A percentile compares a stretch with the other conserved stretches of the same genome.
These are phyloP conservation scores for Drosophila sturtevanti DNA, from an alignment of 1,140 invertebrate genomes.

Conservation along the genomic window DNA sequence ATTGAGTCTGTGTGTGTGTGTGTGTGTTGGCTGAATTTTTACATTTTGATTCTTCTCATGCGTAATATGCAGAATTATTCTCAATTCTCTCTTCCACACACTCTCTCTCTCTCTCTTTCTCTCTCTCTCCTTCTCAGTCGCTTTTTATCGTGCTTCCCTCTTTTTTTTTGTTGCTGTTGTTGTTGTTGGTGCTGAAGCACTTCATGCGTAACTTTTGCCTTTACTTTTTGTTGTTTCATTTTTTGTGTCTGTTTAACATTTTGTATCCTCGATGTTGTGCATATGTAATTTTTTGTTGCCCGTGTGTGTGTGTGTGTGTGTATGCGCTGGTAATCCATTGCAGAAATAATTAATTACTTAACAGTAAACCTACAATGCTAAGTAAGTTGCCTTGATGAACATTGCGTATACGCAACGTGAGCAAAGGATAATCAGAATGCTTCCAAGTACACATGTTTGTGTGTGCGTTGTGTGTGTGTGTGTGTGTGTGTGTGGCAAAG, in stretches of 20 bases:
- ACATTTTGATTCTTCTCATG: constrained; percentile 15
- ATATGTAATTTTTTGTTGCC: constrained; percentile 48
- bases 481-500: constrained; percentile 7
- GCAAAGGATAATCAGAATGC: constrained; percentile 2
- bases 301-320: constrained; percentile 19
- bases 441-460: not conserved
- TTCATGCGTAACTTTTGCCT: constrained; percentile 30
- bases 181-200: constrained; percentile 19
- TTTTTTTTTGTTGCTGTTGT: constrained; percentile 17
- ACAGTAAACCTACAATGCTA: constrained; percentile 19
- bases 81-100: not conserved
- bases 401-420: constrained; percentile 36
- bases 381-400: constrained; percentile 15
- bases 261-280: constrained; percentile 19
- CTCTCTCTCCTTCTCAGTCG: no score
- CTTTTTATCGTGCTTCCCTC: not conserved
- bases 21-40: constrained; percentile 8
- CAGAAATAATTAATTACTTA: constrained; percentile 68
- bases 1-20: not conserved
- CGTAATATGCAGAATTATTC: constrained; percentile 5
- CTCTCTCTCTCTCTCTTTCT: no score
- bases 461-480: not conserved
- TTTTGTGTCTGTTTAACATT: constrained; percentile 10
- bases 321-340: constrained; percentile 39
- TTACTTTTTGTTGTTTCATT: constrained; percentile 12